A percentile compares a stretch with the other conserved stretches of the same genome.
phyloP scores from a whole-genome alignment of 2,797 vertebrate species.

The Columba guinea region DNA sequence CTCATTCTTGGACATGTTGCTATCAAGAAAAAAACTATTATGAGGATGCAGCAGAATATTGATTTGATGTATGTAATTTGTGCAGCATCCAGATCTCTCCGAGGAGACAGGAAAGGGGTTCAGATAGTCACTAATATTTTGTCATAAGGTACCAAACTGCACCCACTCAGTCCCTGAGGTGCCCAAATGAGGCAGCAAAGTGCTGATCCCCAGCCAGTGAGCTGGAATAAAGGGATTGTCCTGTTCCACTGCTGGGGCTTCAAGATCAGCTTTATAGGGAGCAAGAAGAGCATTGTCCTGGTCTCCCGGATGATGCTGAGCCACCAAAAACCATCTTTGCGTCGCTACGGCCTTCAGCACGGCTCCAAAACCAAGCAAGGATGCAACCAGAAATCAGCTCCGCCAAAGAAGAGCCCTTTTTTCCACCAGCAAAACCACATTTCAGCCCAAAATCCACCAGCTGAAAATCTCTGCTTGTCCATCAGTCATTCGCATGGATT shows the following conservation, averaged over 20 bases:
- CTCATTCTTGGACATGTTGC: not conserved
- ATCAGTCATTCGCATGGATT: not conserved
- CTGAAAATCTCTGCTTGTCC: not conserved
- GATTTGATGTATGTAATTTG: not conserved
- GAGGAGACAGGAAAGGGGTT: not conserved
- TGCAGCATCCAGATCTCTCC: not conserved
- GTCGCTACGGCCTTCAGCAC: rapidly evolving
- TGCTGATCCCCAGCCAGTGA: not conserved
- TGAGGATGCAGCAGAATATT: not conserved
- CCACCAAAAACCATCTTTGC: not conserved
- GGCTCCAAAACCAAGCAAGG: not conserved
- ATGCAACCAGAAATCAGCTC: not conserved
- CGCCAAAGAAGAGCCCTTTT: not conserved
- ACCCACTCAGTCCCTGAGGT: not conserved
- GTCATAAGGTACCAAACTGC: not conserved
- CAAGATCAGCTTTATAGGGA: not conserved
- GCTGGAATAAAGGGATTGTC: not conserved
- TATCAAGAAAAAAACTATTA: not conserved
- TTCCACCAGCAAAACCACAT: not conserved
- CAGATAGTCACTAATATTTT: not conserved
- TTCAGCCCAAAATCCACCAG: not conserved
- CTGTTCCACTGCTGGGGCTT: not conserved
- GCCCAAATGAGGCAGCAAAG: not conserved
- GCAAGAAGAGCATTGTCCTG: rapidly evolving
- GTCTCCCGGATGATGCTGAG: not conserved